Evolutionary conservation across 2,797 vertebrate genomes (phyloP).

Genomic region (Lepilemur ruficaudatus): DNA sequence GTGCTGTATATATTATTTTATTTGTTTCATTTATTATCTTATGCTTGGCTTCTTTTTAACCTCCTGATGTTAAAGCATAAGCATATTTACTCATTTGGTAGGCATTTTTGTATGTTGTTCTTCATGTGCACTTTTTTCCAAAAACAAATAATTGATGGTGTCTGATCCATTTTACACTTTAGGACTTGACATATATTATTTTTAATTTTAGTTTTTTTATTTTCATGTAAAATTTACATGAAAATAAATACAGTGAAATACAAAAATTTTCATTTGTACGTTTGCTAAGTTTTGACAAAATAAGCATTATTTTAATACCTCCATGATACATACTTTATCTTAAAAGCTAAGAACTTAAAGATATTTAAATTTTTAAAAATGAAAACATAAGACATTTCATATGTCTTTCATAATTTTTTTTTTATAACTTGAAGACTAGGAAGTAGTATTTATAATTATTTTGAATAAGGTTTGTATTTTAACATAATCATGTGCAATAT

Average conservation of each 20-base stretch:
- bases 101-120: background rate
- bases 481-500: background rate
- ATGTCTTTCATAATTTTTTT: background rate
- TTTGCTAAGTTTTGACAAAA: conserved; percentile 7
- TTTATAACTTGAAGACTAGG: conserved; percentile 21
- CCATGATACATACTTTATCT: background rate
- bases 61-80: background rate
- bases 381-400: background rate
- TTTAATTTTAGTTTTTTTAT: background rate
- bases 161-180: background rate
- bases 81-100: background rate
- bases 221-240: background rate
- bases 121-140: background rate
- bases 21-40: background rate
- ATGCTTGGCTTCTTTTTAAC: background rate
- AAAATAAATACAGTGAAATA: background rate
- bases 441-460: conserved; percentile 5
- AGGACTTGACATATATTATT: background rate
- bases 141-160: background rate
- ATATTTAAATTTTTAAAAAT: background rate
- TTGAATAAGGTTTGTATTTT: conserved; percentile 13
- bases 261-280: background rate
- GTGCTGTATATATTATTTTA: background rate
- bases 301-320: conserved; percentile 8
- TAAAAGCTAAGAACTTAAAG: background rate